phyloP scores from a whole-genome alignment of 2,113 vertebrate species.

The Sinocyclocheilus anshuiensis region DNA sequence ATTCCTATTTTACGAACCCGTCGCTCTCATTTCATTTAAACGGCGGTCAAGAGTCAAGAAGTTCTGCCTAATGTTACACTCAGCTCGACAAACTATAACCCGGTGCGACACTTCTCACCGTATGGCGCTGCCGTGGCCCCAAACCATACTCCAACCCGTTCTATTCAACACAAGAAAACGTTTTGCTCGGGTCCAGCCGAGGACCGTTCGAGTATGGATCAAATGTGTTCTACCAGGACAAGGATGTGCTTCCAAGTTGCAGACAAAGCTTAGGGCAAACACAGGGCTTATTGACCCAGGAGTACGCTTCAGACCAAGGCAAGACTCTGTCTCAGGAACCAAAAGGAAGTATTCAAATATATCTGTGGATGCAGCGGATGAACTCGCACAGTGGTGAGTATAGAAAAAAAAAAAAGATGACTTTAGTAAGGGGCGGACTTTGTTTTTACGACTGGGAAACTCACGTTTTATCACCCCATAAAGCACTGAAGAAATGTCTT shows the following conservation, averaged over 20 bases:
- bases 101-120: conserved; percentile 95
- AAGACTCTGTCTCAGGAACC: conserved; percentile 84
- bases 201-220: conserved; percentile 94
- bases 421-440: conserved; percentile 87
- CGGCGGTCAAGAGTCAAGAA: conserved; percentile 94
- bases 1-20: conserved; percentile 97
- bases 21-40: conserved; percentile 96
- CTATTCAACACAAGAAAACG: conserved; percentile 95
- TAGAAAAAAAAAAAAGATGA: conserved; percentile 84
- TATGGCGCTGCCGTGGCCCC: conserved; percentile 95
- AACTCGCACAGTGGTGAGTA: conserved; percentile 92
- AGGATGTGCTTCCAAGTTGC: conserved; percentile 90
- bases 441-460: conserved; percentile 92
- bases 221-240: conserved; percentile 87
- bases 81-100: conserved; percentile 97
- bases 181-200: conserved; percentile 92
- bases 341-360: conserved; percentile 95
- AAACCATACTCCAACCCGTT: conserved; percentile 96
- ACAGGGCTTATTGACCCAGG: conserved; percentile 92
- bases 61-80: conserved; percentile 95
- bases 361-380: conserved; percentile 91
- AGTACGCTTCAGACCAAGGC: conserved; percentile 92
- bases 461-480: conserved; percentile 88
- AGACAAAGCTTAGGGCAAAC: conserved; percentile 94
- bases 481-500: conserved; percentile 82